Evolutionary conservation across 2,113 vertebrate species (phyloP).

Genomic region (Calidris pugnax): DNA sequence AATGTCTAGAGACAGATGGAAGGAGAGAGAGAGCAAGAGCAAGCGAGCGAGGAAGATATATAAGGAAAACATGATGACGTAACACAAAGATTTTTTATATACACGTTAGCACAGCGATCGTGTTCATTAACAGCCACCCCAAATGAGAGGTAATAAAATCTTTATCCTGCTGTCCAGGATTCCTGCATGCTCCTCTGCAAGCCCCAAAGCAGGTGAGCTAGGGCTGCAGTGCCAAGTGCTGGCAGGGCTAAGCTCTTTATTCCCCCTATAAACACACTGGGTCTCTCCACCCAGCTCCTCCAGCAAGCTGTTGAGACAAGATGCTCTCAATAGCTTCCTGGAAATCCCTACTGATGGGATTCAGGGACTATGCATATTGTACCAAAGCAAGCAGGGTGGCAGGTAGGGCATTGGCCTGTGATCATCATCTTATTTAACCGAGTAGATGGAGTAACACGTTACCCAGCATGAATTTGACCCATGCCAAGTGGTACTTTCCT

Average conservation of each 20-base stretch:
- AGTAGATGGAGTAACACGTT: not conserved
- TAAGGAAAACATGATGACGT: not conserved
- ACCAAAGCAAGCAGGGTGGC: not conserved
- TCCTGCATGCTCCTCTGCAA: not conserved
- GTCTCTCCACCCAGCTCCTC: not conserved
- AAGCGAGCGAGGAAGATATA: not conserved
- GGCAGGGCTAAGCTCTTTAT: not conserved
- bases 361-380: not conserved
- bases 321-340: not conserved
- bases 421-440: not conserved
- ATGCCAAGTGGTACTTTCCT: not conserved
- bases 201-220: not conserved
- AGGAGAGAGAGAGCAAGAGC: not conserved
- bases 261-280: not conserved
- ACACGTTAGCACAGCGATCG: rapidly evolving
- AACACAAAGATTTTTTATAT: not conserved
- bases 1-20: not conserved
- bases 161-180: not conserved
- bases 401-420: not conserved
- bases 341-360: not conserved
- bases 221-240: not conserved
- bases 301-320: conserved; percentile 33
- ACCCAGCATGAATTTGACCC: not conserved
- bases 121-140: not conserved
- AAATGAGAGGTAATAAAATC: not conserved